Base-by-base conservation (phyloP, 2,888 invertebrate species). In the Drosophila subsilvestris region DNA sequence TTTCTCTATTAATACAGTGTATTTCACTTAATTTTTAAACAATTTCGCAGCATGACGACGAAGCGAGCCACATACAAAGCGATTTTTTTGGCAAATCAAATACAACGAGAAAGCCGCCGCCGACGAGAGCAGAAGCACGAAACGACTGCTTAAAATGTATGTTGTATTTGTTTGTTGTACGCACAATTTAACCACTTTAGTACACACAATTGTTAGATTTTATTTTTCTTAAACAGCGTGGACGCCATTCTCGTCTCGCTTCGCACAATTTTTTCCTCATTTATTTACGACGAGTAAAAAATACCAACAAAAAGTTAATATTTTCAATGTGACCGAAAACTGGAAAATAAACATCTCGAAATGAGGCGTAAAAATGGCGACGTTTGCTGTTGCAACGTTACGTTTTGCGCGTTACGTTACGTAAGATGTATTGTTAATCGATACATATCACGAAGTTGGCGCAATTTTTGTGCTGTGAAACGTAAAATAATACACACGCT, bases 11-110 rank as follows among this genome's bases (percentile, higher is more conserved):
- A 74, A 81, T 80, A 70, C 74, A 65, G 70, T 76, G 75, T 88
- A 89, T 87, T 89, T 89, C 86, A 86, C 88, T 88, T 76, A 89
- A 84, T 90, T 85, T 85, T 83, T 80, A 69, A 66, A 78, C 68
- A 70, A 82, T 79, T 83, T 88, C 83, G 78, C 83, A 83, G 88
- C 82, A 85, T 85, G 76, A 87, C 82, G 80, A 83, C 80, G 83
- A 47, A 86, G 84, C 80, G 84, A 83, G 80, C 74, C 70, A 63
- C 84, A 78, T 86, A 86, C 79, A 86, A 79, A 78, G 78, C 83
- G 78, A 84, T 74, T 84, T 79, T 74, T 85, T 79, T 79, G 81
- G 85, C 79, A 67, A 74, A 27, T 27, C 27, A 27, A 27, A 37
- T 37, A 37, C 37, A 37, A 37, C 37, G 37, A 37, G 37, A 37